These are phyloP conservation scores for Monochamus saltuarius DNA, from an alignment of 1,140 invertebrate species.

Conservation along the genomic window DNA sequence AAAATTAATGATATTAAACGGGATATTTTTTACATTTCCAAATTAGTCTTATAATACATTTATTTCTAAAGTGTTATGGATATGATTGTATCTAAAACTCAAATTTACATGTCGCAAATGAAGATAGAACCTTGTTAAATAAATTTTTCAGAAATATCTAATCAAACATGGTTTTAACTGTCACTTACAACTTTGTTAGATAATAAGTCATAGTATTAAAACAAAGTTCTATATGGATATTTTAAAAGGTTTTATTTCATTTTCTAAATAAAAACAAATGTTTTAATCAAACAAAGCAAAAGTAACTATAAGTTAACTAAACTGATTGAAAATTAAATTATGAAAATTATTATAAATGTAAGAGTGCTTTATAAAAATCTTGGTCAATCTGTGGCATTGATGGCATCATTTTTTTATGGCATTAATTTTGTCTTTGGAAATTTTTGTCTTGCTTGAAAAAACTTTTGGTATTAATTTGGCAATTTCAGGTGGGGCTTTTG, in stretches of 20 bases:
- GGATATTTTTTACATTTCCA: neutral
- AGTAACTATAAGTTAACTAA: too few species aligned
- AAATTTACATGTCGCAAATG: neutral
- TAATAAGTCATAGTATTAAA: too few species aligned
- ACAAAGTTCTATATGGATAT: too few species aligned
- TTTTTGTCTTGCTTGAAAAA: too few species aligned
- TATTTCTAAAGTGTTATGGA: neutral
- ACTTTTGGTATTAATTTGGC: too few species aligned
- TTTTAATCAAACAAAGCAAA: too few species aligned
- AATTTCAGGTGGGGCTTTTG: too few species aligned
- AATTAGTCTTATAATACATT: constrained; percentile 1
- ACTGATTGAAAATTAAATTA: too few species aligned
- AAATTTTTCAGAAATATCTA: neutral
- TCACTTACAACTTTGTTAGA: neutral
- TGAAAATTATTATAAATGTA: constrained; percentile 6
- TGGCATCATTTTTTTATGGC: constrained; percentile 1
- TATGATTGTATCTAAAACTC: too few species aligned
- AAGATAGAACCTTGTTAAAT: constrained; percentile 10
- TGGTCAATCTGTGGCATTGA: constrained; percentile 10
- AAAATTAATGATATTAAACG: constrained; percentile 11
- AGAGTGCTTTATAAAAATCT: constrained; percentile 8
- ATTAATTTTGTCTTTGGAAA: neutral
- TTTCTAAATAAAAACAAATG: too few species aligned
- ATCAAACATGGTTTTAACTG: constrained; percentile 4
- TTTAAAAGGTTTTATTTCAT: too few species aligned